Conservation (phyloP, 1,140 invertebrate species). For the Geopemphigus sp. region DNA sequence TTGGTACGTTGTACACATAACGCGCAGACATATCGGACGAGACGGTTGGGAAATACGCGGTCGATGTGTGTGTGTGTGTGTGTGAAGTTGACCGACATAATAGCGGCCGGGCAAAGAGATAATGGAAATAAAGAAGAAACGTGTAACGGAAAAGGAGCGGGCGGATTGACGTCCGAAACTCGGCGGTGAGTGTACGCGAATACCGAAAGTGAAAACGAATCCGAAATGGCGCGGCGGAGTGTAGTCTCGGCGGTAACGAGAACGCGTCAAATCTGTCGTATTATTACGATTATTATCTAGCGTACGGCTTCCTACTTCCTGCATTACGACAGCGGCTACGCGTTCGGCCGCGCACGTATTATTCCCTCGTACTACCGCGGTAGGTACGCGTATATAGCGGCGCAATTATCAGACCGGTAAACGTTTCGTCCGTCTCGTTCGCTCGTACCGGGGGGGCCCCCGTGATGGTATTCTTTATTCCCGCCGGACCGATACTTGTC, state of each 20-base stretch:
- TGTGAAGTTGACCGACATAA: too few species aligned
- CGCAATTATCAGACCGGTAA: conserved; percentile 34
- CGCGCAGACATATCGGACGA: too few species aligned
- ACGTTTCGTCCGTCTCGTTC: conserved; percentile 16
- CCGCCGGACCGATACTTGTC: too few species aligned
- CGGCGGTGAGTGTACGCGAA: not conserved
- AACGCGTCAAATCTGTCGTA: conserved; percentile 43
- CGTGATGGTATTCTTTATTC: too few species aligned
- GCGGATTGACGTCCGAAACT: conserved; percentile 10
- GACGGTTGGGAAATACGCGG: too few species aligned
- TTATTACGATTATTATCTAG: too few species aligned
- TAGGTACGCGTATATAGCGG: not conserved
- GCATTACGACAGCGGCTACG: conserved; percentile 33
- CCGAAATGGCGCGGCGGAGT: conserved; percentile 1
- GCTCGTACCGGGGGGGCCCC: too few species aligned
- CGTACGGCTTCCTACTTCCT: conserved; percentile 44
- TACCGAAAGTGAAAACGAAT: conserved; percentile 49
- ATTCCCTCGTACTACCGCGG: too few species aligned
- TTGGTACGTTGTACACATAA: too few species aligned
- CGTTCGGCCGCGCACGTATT: not conserved
- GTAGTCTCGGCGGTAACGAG: not conserved
- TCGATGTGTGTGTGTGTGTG: too few species aligned
- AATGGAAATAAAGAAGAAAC: not conserved
- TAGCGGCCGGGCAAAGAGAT: too few species aligned
- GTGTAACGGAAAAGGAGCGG: not conserved